A percentile compares a stretch with the other conserved stretches of the same genome.
Evolutionary conservation across 2,797 vertebrate species (phyloP).

Genomic region (Potorous gilbertii): DNA sequence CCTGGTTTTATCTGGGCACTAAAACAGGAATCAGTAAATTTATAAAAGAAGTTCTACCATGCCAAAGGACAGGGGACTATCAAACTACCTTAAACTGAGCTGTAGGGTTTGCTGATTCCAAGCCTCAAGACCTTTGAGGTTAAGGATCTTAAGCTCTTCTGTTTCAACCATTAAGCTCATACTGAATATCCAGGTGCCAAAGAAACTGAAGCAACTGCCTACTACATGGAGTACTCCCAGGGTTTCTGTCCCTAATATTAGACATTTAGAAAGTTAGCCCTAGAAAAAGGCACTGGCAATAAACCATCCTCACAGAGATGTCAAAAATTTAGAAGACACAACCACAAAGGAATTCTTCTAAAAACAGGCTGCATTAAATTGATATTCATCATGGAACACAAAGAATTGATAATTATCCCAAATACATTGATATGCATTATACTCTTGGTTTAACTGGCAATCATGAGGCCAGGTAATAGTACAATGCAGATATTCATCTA

Average conservation of each 20-base stretch:
- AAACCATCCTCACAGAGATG: not conserved
- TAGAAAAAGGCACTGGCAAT: not conserved
- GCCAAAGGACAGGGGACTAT: not conserved
- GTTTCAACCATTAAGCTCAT: not conserved
- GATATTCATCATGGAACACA: not conserved
- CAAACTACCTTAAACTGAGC: not conserved
- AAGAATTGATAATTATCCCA: not conserved
- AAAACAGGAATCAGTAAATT: not conserved
- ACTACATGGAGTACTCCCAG: not conserved
- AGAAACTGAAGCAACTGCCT: not conserved
- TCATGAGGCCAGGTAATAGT: not conserved
- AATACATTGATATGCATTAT: not conserved
- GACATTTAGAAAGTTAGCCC: constrained; percentile 1
- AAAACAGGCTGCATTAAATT: not conserved
- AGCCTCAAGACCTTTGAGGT: not conserved
- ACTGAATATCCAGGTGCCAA: not conserved
- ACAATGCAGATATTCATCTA: not conserved
- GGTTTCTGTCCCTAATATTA: not conserved
- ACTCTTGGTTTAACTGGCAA: not conserved
- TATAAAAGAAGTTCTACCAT: not conserved
- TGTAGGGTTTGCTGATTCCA: not conserved
- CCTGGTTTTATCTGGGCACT: not conserved
- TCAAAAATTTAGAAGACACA: not conserved
- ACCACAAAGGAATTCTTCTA: not conserved
- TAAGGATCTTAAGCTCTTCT: not conserved